Base-by-base conservation (phyloP, 64 coral and sea anemone genomes). In the Dendronephthya gigantea region DNA sequence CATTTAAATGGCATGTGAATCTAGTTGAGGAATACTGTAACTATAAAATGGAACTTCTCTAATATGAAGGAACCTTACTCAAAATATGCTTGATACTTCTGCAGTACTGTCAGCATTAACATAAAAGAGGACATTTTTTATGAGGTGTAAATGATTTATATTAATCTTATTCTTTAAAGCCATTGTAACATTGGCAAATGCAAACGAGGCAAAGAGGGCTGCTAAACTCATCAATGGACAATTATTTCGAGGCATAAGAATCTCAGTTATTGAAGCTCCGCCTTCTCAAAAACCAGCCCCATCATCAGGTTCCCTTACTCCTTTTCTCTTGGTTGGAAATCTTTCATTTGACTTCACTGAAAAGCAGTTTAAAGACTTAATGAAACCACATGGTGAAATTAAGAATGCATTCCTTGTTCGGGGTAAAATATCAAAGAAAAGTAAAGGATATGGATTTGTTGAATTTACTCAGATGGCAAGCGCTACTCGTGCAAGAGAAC, bases 361-460 rank as follows among this genome's bases (percentile, higher is more conserved):
- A 84, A 88, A 91, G 8, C 87, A 98, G 36, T 93, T 98, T 83
- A 84, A 82, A 39, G 88, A 82, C 16, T 83, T 98, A 16, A 98
- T 98, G 95, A 93, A 86, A 7, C 89, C 92, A n/a, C 93, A 89
- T 98, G 95, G 95, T 2, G 74, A 87, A 22, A 88, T 98, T 79
- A 92, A 93, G 83, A 93, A 89, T 30, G 33, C 91, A 45, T 89
- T 98, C 41, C 81, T 98, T 38, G 92, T 98, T 28, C 82, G 95
- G 2, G 93, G 92, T 87, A 70, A 91, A 76, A 41, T 93, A 8
- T 93, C 95, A 39, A 92, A 89, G 22, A 90, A 93, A 35, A 98
- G 95, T 48, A 98, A 98, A 85, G 95, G 95, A 12, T 98, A 98
- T 81, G 95, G 95, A 38, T 98, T 98, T 98, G 92, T 93, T n/a